Evolutionary conservation across 2,888 invertebrate species (phyloP), one percentile per base, ranked within the genome.

Genomic region (Torymus auratus): DNA sequence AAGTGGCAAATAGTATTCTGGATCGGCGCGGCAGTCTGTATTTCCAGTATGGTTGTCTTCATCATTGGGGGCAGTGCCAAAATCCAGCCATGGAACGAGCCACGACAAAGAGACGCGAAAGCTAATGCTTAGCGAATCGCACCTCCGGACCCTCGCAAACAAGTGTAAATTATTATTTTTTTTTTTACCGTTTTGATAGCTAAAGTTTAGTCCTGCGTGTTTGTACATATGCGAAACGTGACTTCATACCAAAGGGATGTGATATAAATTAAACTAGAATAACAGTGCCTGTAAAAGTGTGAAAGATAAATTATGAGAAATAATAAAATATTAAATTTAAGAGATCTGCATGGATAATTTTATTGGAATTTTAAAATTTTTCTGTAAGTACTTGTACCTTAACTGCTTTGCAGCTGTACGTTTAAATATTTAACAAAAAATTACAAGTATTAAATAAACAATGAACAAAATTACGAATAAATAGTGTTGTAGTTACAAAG

Each of bases 1-100:
- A 88, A 87, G 74, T 91, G 91, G 91, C 88, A 89, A 80, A 87
- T 84, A 68, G 84, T 91, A 2, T 91, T 91, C 79, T 89, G 89
- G 85, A 89, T 91, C 70, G 91, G 91, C 10, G 90, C 89, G 2
- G 84, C 76, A 0, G 87, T 91, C 0, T 89, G 88, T 67, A 88
- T 91, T 20, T 20, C 81, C 0, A 87, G 87, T 70, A 91, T 91
- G 86, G 5, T 90, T 5, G 68, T 91, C 65, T 92, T 91, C 78
- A 83, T 91, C 2, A 56, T 89, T 10, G 90, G 91, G 61, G 91
- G 91, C 65, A 89, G 89, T 41, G 91, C 89, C 52, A 85, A 91
- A 61, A 86, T 90, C 62, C 91, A 91, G 75, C 82, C 84, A 4
- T 92, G 91, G 91, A 92, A 91, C 67, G 88, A 89, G 15, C 20